Base-by-base conservation (phyloP, 1,140 invertebrate genomes). In the Musca vetustissima region DNA sequence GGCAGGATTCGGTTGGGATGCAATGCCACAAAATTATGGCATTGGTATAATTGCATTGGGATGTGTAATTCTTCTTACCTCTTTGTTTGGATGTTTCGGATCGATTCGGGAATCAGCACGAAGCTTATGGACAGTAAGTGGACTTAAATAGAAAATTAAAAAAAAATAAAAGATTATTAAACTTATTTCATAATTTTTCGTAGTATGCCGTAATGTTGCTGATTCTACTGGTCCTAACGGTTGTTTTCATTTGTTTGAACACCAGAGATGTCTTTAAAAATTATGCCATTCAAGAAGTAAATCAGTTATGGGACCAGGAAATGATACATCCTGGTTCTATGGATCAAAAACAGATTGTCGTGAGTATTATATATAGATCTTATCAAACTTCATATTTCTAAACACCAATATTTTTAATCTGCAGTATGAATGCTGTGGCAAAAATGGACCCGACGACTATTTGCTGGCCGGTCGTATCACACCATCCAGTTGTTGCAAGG, bases 31-130 rank as follows among this genome's bases (percentile, higher is more conserved):
- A 59, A 49, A 57, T 8, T 79, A 75, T 66, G 76, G 78, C n/a
- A 87, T 90, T 73, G 81, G 88, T 3, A 85, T 92, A 53, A 90
- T 94, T 61, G 80, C 91, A 49, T 78, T 92, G 71, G 93, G 93
- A 0, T 84, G 86, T 2, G 82, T 92, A 52, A 89, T 93, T 48
- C 90, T 93, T 75, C 64, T 92, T 11, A 89, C 93, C 64, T 89
- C 91, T 1, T 91, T 93, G 83, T 91, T 94, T 73, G 93, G 93
- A 73, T 95, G 92, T 81, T 93, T 91, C 73, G 93, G 93, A 25
- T 92, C 93, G 1, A 88, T 93, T 64, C 87, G 90, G 64, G 92
- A 94, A 80, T 93, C 89, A 71, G 86, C 90, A 71, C 93, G 91
- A 79, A 93, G 94, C 90, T 84, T 91, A 17, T 87, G 92, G 76